A percentile compares a stretch with the other conserved stretches of the same genome.
Conservation (phyloP, 2,888 invertebrate genomes). For the Lasioglossum morio region DNA sequence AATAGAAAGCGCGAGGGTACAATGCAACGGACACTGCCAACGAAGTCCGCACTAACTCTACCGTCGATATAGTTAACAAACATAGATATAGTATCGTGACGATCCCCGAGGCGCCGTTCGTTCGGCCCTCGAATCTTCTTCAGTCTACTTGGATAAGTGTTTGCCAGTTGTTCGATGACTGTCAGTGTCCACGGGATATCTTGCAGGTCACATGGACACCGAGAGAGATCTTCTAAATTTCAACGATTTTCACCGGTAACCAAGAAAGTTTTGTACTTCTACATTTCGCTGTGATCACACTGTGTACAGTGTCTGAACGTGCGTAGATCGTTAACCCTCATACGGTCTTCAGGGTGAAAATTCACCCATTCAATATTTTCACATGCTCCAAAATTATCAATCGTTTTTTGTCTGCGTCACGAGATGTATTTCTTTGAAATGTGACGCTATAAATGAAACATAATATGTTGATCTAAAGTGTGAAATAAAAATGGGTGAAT, state of each 20-base stretch:
- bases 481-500: no score
- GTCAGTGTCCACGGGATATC: background rate
- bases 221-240: slow-evolving; percentile 6
- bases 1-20: slow-evolving; percentile 9
- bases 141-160: background rate
- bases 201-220: background rate
- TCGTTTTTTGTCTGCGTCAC: no score
- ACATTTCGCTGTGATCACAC: background rate
- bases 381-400: no score
- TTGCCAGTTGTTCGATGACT: background rate
- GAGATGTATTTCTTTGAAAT: no score
- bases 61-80: slow-evolving; percentile 51
- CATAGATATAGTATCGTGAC: slow-evolving; percentile 64
- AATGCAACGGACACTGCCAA: background rate
- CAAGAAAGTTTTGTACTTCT: background rate
- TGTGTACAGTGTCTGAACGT: background rate
- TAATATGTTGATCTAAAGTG: no score
- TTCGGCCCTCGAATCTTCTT: slow-evolving; percentile 55
- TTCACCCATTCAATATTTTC: no score
- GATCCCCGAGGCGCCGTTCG: slow-evolving; percentile 45
- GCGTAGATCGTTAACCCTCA: background rate
- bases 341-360: no score
- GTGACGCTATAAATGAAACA: no score
- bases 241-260: background rate
- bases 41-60: slow-evolving; percentile 42